phyloP scores from a whole-genome alignment of 2,113 vertebrate genomes.

The Macroglossus sobrinus region DNA sequence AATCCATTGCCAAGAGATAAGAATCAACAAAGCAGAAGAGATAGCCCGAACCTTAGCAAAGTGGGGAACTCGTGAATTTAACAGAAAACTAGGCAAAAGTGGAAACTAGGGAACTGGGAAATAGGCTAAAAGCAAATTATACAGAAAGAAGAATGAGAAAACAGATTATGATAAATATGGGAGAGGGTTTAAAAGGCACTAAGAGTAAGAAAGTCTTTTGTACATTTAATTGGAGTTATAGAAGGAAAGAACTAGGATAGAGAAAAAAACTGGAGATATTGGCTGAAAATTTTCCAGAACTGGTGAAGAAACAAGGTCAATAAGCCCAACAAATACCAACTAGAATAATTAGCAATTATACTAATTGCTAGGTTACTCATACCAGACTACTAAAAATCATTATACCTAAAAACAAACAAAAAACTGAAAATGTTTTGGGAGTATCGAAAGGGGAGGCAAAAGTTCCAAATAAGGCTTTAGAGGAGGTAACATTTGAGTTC shows the following conservation, averaged over 20 bases:
- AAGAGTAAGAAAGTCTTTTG: background rate
- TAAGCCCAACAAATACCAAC: background rate
- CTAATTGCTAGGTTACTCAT: background rate
- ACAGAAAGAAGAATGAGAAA: background rate
- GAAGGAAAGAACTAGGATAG: background rate
- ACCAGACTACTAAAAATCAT: background rate
- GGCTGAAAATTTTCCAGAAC: background rate
- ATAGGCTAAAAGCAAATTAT: background rate
- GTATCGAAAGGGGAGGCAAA: background rate
- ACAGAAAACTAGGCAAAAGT: background rate
- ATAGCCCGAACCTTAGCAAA: background rate
- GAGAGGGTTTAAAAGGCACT: background rate
- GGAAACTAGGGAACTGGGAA: background rate
- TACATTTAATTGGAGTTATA: background rate
- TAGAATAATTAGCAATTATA: background rate
- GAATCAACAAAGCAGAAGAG: background rate
- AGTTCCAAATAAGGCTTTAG: background rate
- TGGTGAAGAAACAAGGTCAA: background rate
- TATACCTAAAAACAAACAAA: background rate
- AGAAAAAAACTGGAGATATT: background rate
- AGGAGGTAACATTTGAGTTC: background rate
- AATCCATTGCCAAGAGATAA: background rate
- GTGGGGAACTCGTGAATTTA: background rate
- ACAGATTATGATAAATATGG: background rate
- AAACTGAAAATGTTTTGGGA: background rate